Base-by-base conservation (phyloP, 2,797 vertebrate species). In the Tamandua tetradactyla region DNA sequence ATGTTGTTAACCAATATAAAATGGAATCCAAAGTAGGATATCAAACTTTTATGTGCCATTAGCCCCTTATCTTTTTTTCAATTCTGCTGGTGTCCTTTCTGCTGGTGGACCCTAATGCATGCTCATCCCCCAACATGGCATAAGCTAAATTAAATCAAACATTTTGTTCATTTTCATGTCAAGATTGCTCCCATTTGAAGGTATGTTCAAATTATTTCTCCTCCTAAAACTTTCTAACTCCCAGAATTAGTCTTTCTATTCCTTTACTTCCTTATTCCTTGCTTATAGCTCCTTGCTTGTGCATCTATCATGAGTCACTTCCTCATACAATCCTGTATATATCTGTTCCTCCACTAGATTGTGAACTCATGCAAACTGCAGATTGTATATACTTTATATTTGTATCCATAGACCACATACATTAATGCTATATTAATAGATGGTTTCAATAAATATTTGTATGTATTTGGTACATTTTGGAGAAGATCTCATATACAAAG, bases 1-100 rank as follows among this genome's bases (percentile, higher is more conserved):
- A 78, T 57, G 5, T 32, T 57, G 7, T 47, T 8, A 25, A 12
- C 10, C 13, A 59, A 49, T 5, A 78, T 30, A 32, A 4, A 32
- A 6, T 25, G 49, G 1, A 23, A 4, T 81, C 27, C 42, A 13
- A 59, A 40, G 40, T 32, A 74, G 10, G 12, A 13, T 57, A 42
- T 75, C 35, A 52, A 12, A 2, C 5, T 5, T 57, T 35, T 30
- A 1, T 23, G 0, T 74, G 1, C 20, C 25, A 1, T 17, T 75
- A 18, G 52, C 30, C 6, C 49, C 25, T 7, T 57, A 18, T 55
- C 72, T 11, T 8, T 30, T 32, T 1, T 74, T 74, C 30, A 49
- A 1, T 71, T 84, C 23, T 32, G 1, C 4, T 71, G 7, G 35
- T 27, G 88, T 35, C 17, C 14, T 17, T 71, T 78, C 40, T 30